Base-by-base conservation (phyloP, 2,113 vertebrate genomes). In the Emydura subglobosa region DNA sequence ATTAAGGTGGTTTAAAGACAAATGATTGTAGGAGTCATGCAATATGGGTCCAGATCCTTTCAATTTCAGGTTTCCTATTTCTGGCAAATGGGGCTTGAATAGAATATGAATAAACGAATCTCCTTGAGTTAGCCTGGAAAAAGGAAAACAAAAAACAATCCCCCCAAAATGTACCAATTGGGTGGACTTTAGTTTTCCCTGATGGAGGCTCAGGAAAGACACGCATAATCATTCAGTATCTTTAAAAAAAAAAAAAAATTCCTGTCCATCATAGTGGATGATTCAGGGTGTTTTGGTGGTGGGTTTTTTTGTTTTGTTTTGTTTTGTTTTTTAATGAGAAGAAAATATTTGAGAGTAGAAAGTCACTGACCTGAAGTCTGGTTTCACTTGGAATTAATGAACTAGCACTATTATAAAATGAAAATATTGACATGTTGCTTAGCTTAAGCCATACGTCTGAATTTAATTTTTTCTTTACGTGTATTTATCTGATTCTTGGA, bases 1-100 rank as follows among this genome's bases (percentile, higher is more conserved):
- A 89, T 49, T 82, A 12, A 55, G 90, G 79, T 55, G 79, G 2
- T 86, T 94, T 86, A 72, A 91, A 94, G 83, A 93, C 82, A 59
- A 83, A 68, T 24, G 59, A 83, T 94, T 95, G 91, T 86, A 55
- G 84, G 84, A 89, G 89, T 82, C 61, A 82, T 65, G 1, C 44
- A 27, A 53, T 76, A 31, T 1, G 85, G 82, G 24, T 47, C 84
- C 9, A 11, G 7, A 12, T 79, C 50, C 42, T 85, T 57, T 83
- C 65, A 0, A 0, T 2, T 39, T 80, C 27, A 7, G 57, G 55
- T 84, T 95, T 94, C 88, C 42, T 5, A 0, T 59, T 91, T n/a
- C 34, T 55, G 68, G 42, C 68, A 57, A 31, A 94, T 79, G n/a
- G 59, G 72, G 39, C 34, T 95, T 86, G 29, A 54, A 65, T 78